These are phyloP conservation scores for Drosophila subquinaria DNA, from an alignment of 2,888 invertebrate genomes.

Conservation along the genomic window DNA sequence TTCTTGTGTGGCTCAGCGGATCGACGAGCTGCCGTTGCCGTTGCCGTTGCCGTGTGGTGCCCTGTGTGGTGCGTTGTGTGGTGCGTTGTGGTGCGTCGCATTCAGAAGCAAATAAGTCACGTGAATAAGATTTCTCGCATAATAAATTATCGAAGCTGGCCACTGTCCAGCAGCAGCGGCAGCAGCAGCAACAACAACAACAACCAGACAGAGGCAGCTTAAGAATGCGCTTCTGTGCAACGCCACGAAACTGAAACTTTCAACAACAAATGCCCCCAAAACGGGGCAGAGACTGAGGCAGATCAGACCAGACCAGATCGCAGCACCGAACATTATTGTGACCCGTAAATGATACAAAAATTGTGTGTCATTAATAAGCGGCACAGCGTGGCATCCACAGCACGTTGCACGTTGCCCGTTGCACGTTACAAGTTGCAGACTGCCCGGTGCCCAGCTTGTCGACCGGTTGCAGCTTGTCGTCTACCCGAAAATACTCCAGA, in stretches of 20 bases:
- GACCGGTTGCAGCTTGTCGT: conserved; percentile 56
- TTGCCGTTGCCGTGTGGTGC: no score
- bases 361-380: conserved; percentile 83
- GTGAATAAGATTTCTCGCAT: conserved; percentile 84
- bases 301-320: conserved; percentile 9
- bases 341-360: conserved; percentile 84
- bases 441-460: conserved; percentile 60
- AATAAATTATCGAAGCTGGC: conserved; percentile 82
- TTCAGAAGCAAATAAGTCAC: conserved; percentile 84
- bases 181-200: conserved; percentile 1
- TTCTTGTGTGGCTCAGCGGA: conserved; percentile 61
- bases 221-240: conserved; percentile 81
- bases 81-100: conserved; percentile 44
- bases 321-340: conserved; percentile 71
- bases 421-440: conserved; percentile 57
- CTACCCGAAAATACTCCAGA: conserved; percentile 13
- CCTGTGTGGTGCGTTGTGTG: not conserved
- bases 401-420: conserved; percentile 17
- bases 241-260: conserved; percentile 44
- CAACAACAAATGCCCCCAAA: conserved; percentile 18
- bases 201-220: conserved; percentile 40
- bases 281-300: not conserved
- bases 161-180: conserved; percentile 26
- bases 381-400: conserved; percentile 66
- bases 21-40: conserved; percentile 24